Evolutionary conservation across 2,113 vertebrate genomes (phyloP).

Genomic region (Cheilinus undulatus): DNA sequence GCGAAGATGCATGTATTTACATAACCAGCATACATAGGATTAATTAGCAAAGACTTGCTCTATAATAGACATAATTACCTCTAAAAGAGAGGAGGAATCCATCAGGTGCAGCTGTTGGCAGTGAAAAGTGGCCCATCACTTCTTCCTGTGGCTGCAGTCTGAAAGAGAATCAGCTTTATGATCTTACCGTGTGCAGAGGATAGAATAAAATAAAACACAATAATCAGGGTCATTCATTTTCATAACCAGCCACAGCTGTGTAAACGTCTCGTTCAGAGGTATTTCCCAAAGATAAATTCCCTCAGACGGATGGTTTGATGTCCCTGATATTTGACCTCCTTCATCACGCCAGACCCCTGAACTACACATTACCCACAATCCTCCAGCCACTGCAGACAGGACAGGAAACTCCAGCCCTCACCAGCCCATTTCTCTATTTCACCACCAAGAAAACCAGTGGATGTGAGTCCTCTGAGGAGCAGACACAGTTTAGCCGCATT

Average conservation of each 20-base stretch:
- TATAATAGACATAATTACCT: background rate
- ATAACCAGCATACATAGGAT: background rate
- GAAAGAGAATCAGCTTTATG: slow-evolving; percentile 45
- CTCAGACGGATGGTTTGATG: slow-evolving; percentile 43
- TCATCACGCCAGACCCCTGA: slow-evolving; percentile 21
- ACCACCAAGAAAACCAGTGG: slow-evolving; percentile 12
- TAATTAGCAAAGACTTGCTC: background rate
- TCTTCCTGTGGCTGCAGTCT: slow-evolving; percentile 11
- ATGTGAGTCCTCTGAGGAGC: slow-evolving; percentile 27
- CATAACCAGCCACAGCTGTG: slow-evolving; percentile 70
- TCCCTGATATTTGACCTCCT: slow-evolving; percentile 53
- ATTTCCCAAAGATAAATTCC: slow-evolving; percentile 57
- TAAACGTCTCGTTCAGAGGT: slow-evolving; percentile 68
- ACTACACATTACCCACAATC: background rate
- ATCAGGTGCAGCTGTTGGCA: slow-evolving; percentile 21
- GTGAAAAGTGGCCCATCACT: slow-evolving; percentile 3
- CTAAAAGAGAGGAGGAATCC: background rate
- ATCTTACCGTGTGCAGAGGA: slow-evolving; percentile 46
- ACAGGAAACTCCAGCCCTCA: slow-evolving; percentile 54
- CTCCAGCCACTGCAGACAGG: slow-evolving; percentile 45
- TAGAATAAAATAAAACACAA: slow-evolving; percentile 46
- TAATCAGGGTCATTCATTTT: slow-evolving; percentile 62
- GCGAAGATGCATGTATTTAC: background rate
- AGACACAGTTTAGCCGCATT: slow-evolving; percentile 14
- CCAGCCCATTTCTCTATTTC: slow-evolving; percentile 14